Base-by-base conservation (phyloP, 2,888 invertebrate species). In the Trachelus troglodyta region DNA sequence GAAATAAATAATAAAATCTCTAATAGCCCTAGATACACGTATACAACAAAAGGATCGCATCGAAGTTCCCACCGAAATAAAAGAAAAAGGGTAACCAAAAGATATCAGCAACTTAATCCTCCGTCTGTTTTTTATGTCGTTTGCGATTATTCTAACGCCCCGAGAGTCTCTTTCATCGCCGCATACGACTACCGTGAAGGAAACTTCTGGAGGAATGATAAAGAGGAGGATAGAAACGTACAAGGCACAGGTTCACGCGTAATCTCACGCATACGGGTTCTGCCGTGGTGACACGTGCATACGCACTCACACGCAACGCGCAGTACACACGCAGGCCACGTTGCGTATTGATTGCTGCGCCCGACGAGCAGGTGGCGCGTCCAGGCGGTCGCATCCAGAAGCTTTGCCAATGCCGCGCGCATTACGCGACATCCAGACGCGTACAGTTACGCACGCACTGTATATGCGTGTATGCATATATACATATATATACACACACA, bases 231-330 rank as follows among this genome's bases (percentile, higher is more conserved):
- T 56, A 9, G 40, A 23, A 78, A 77, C 33, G 76, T 68, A 56
- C 37, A 73, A 35, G 73, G 68, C 73, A 30, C 69, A 73, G n/a
- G 40, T 23, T 56, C 23, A 56, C 40, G 40, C 40, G 40, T 23
- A 23, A 56, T 56, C 40, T 3, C 74, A 68, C 76, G 68, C 78
- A 71, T 15, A n/a, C 31, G 71, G 6, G 71, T 15, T 81, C 83
- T 75, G 83, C 77, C 83, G 85, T 85, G 80, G 80, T 79, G 84
- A 85, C 85, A 86, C 88, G 86, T 88, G 89, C 87, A 87, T 86
- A 77, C 76, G 78, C 80, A 76, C 31, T 34, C 35, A 75, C 77
- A 77, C 79, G 76, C 75, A 80, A 73, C 75, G 80, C 73, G 84
- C 80, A 74, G 40, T 69, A 34, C 75, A 75, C 69, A 69, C 77